Conservation (phyloP, 2,888 invertebrate genomes). For the Pristionchus japonicus region DNA sequence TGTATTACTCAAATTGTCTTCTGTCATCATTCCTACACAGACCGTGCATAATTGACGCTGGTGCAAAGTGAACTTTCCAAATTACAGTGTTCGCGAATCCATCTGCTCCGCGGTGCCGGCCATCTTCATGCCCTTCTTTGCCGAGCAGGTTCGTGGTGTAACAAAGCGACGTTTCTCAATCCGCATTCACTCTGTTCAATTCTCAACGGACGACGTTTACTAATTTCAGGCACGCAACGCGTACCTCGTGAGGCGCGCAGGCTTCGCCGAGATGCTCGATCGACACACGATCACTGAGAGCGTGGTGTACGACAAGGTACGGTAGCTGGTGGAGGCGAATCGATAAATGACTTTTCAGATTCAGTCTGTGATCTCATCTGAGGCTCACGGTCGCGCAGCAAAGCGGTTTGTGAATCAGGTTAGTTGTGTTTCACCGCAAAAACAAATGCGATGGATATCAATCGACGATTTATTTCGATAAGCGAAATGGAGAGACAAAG, state of each 20-base stretch:
- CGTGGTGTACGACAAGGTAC: conserved; percentile 29
- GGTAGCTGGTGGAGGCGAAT: not conserved
- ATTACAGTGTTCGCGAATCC: conserved; percentile 47
- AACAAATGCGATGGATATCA: too few species aligned
- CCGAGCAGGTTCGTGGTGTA: conserved; percentile 44
- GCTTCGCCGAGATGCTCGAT: conserved; percentile 41
- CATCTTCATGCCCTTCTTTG: conserved; percentile 51
- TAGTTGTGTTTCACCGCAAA: not conserved
- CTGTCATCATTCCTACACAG: too few species aligned
- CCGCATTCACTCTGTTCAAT: not conserved
- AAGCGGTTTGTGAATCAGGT: not conserved
- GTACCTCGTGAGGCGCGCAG: conserved; percentile 19
- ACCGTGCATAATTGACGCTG: not conserved
- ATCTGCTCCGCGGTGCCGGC: conserved; percentile 48
- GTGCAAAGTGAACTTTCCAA: not conserved
- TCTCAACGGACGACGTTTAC: conserved; percentile 10
- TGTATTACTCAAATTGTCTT: too few species aligned
- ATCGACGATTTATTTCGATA: too few species aligned
- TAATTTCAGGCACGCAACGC: conserved; percentile 36
- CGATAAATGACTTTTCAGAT: conserved; percentile 17
- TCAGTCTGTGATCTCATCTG: not conserved
- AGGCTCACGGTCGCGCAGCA: not conserved
- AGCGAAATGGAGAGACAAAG: not conserved
- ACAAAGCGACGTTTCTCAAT: conserved; percentile 1
- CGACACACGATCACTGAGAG: not conserved